Evolutionary conservation across 64 coral and sea anemone genomes (phyloP).

Genomic region (Dendrophyllia cribrosa): DNA sequence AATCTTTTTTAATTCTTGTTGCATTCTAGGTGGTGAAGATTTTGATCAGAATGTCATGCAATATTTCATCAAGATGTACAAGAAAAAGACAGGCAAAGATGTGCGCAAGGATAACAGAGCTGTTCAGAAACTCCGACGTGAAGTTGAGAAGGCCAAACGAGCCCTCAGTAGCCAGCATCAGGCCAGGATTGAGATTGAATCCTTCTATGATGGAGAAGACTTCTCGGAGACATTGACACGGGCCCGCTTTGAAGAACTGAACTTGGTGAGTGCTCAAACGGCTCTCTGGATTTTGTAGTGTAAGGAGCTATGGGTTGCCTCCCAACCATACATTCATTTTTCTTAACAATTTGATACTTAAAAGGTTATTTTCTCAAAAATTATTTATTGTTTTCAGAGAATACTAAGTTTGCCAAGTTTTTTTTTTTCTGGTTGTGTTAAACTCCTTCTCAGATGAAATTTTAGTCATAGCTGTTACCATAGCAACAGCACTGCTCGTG

Average conservation of each 20-base stretch:
- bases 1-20: not conserved
- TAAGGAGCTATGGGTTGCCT: too few species aligned
- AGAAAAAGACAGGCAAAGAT: slow-evolving; percentile 99
- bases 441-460: too few species aligned
- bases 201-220: slow-evolving; percentile 97
- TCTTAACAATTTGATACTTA: too few species aligned
- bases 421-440: too few species aligned
- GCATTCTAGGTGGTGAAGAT: slow-evolving; percentile 93
- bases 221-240: slow-evolving; percentile 98
- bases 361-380: too few species aligned
- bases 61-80: slow-evolving; percentile 98
- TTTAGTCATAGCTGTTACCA: too few species aligned
- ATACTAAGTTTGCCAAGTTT: too few species aligned
- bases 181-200: slow-evolving; percentile 99
- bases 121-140: slow-evolving; percentile 98
- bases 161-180: slow-evolving; percentile 97
- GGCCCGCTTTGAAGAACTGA: slow-evolving; percentile 94
- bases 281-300: too few species aligned
- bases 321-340: too few species aligned
- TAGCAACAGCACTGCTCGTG: too few species aligned
- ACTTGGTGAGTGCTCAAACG: slow-evolving; percentile 68
- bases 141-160: slow-evolving; percentile 98
- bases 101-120: slow-evolving; percentile 99
- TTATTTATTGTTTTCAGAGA: too few species aligned
- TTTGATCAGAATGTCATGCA: slow-evolving; percentile 99